A percentile compares a stretch with the other conserved stretches of the same genome.
These are phyloP conservation scores for Goniozus legneri DNA, from an alignment of 1,140 invertebrate genomes.

Conservation along the genomic window DNA sequence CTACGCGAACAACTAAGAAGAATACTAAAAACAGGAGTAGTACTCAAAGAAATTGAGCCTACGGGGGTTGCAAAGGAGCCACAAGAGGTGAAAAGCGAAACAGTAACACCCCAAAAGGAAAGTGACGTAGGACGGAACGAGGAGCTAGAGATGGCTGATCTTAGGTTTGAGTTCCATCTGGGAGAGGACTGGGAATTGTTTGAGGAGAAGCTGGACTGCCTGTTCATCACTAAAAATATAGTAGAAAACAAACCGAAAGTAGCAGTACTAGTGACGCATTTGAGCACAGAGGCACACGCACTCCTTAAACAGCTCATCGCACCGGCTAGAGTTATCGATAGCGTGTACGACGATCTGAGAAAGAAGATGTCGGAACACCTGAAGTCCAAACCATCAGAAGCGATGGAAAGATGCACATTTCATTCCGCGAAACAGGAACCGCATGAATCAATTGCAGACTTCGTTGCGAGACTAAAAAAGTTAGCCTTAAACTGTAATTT, in stretches of 20 bases:
- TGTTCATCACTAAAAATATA: slow-evolving; percentile 4
- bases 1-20: background rate
- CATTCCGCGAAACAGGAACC: slow-evolving; percentile 6
- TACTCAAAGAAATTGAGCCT: background rate
- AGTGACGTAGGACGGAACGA: background rate
- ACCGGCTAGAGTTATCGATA: slow-evolving; percentile 2
- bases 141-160: background rate
- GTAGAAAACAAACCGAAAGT: slow-evolving; percentile 6
- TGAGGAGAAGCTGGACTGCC: slow-evolving; percentile 3
- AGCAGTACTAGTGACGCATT: slow-evolving; percentile 1
- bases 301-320: slow-evolving; percentile 1
- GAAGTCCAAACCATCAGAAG: slow-evolving; percentile 5
- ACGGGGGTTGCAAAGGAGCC: background rate
- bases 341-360: background rate
- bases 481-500: slow-evolving; percentile 1
- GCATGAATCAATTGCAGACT: slow-evolving; percentile 7
- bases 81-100: background rate
- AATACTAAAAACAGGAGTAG: background rate
- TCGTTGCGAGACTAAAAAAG: slow-evolving; percentile 7
- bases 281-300: slow-evolving; percentile 2
- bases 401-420: slow-evolving; percentile 6
- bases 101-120: background rate
- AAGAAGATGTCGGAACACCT: slow-evolving; percentile 5
- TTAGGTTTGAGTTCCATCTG: background rate
- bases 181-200: slow-evolving; percentile 8